Base-by-base conservation (phyloP, 2,888 invertebrate species). In the Odontomyia ornata region DNA sequence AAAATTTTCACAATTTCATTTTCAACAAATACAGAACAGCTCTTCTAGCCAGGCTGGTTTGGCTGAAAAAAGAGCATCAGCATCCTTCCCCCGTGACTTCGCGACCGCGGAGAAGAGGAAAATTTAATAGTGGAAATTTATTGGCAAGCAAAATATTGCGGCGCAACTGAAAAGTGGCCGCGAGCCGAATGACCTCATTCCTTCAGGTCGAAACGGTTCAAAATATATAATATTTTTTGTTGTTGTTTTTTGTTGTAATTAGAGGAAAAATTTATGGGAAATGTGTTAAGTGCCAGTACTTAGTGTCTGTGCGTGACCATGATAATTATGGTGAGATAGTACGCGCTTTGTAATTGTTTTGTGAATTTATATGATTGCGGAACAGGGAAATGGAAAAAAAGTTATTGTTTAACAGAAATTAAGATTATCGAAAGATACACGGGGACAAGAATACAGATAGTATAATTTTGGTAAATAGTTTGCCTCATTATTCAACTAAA, bases 261-360 rank as follows among this genome's bases (percentile, higher is more conserved):
- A 43, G 43, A 65, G 65, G 36, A 43, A 65, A 65, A 65, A 65
- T 65, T 65, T 65, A 65, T 65, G 65, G 65, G 43, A 43, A 65
- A 65, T 52, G 52, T 52, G 52, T 18, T 52, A 52, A 52, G 52
- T 15, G 18, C 18, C 13, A 13, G 52, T 13, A 13, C n/a, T n/a
- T 13, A n/a, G 52, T 52, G 52, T 52, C 18, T 52, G 52, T 52
- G 52, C 52, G 52, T 52, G 15, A n/a, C 52, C 52, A 52, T 52
- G 52, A 36, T 15, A 15, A 52, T 52, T 18, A 52, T 52, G 36
- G 36, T 9, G 36, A 9, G 36, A 36, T 3, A 5, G 36, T 36
- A 36, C 36, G 9, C 36, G 9, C 36, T 36, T 36, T 36, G 52
- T 15, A 52, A 52, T 52, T 52, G 18, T 18, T 52, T 15, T 52